Evolutionary conservation across 1,140 invertebrate genomes (phyloP), one percentile per base, ranked within the genome.

Genomic region (Danaus melanippus): DNA sequence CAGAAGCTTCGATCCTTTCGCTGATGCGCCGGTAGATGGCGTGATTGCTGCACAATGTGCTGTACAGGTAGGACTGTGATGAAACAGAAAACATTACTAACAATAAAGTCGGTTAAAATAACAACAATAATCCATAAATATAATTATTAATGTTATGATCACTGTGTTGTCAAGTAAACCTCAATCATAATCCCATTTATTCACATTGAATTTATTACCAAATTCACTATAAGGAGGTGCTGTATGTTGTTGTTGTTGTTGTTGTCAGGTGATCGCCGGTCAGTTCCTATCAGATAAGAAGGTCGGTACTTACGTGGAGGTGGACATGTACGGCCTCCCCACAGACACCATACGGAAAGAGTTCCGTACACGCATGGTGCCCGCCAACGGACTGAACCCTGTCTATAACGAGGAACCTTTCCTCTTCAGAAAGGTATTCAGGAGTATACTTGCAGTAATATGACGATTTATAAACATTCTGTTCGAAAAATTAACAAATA

Each of bases 201-300:
- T 32, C 21, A 32, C 7, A 32, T 32, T 32, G 21, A 21, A 32
- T 32, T 32, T 32, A 4, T 32, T 32, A 32, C 21, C 15, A 15
- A 15, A 1, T 15, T 15, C 15, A 15, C 15, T 15, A 3, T 15
- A 15, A 15, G 3, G 15, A 15, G 15, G 15, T 15, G n/a, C n/a
- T n/a, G 15, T 15, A 15, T 15, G 15, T 32, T 3, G 6, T 32
- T 1, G 8, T 50, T 45, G 17, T 17, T 10, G 10, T 32, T 8
- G 10, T 45, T 32, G 3, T 1, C 67, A 96, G 95, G 96, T 98
- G 4, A 99, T 99, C 75, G 98, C 98, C 46, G 98, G 98, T 0
- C 98, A 99, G 89, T 99, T 99, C 88, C 92, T 99, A 67, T 99
- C 97, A 0, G 98, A 99, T 82, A 98, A 98, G 86, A 99, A 99